These are phyloP conservation scores for Sicus ferrugineus DNA, from an alignment of 2,888 invertebrate species.

Conservation along the genomic window DNA sequence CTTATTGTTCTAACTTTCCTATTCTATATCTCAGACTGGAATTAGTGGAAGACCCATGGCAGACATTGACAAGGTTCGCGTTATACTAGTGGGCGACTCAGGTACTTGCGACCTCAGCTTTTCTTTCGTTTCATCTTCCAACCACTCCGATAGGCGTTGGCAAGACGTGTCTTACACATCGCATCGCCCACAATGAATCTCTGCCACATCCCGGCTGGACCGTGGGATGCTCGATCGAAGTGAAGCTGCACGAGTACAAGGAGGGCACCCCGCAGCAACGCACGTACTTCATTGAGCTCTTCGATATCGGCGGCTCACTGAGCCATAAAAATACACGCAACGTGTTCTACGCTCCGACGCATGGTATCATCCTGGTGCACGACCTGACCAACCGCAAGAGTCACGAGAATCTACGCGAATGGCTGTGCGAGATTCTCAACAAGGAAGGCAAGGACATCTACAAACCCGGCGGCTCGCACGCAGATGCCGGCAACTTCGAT, in stretches of 20 bases:
- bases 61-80: constrained; percentile 85
- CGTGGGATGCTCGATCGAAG: constrained; percentile 94
- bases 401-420: constrained; percentile 90
- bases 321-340: constrained; percentile 92
- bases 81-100: constrained; percentile 91
- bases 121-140: background rate
- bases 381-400: constrained; percentile 97
- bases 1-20: no score
- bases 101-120: constrained; percentile 72
- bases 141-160: constrained; percentile 79
- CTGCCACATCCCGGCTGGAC: constrained; percentile 92
- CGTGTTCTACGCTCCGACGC: constrained; percentile 92
- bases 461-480: constrained; percentile 44
- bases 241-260: constrained; percentile 92
- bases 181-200: constrained; percentile 88
- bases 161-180: constrained; percentile 92
- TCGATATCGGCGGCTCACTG: constrained; percentile 96
- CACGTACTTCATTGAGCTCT: constrained; percentile 92
- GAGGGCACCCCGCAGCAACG: constrained; percentile 92
- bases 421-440: constrained; percentile 90
- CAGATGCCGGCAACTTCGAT: constrained; percentile 68
- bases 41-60: constrained; percentile 33
- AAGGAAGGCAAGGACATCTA: constrained; percentile 69
- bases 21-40: no score
- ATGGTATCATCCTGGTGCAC: constrained; percentile 96